Evolutionary conservation across 2,888 invertebrate species (phyloP).

Genomic region (Sinopyrophorus schimmeli): DNA sequence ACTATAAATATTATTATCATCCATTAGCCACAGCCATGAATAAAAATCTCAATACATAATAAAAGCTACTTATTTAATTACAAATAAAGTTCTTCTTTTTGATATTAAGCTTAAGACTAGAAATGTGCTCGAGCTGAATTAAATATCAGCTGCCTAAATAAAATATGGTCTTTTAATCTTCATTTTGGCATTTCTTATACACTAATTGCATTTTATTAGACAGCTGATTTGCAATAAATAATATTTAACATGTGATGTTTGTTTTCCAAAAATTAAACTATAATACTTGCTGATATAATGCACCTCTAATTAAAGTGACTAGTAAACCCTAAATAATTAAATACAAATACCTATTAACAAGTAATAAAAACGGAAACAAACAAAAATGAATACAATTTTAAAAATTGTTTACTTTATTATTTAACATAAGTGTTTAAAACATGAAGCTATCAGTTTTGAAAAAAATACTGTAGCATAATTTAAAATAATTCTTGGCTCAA

Average conservation of each 20-base stretch:
- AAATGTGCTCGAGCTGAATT: slow-evolving; percentile 7
- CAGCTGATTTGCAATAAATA: neutral
- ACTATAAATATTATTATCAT: slow-evolving; percentile 1
- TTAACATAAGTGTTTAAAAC: too few species aligned
- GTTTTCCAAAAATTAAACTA: slow-evolving; percentile 1
- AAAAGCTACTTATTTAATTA: slow-evolving; percentile 2
- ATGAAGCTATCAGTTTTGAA: too few species aligned
- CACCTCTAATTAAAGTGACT: slow-evolving; percentile 3
- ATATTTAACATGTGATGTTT: neutral
- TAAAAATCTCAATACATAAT: slow-evolving; percentile 1
- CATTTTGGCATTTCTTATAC: neutral
- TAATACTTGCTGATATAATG: slow-evolving; percentile 9
- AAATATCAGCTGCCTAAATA: neutral
- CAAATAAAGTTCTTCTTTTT: slow-evolving; percentile 1
- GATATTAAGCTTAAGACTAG: slow-evolving; percentile 25
- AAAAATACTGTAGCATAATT: too few species aligned
- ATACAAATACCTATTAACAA: neutral
- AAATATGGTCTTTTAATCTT: neutral
- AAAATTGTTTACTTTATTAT: too few species aligned
- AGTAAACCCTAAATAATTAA: neutral
- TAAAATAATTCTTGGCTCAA: too few species aligned
- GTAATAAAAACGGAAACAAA: too few species aligned
- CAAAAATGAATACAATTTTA: too few species aligned
- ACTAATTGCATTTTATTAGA: neutral
- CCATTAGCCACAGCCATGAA: slow-evolving; percentile 14